Percentiles rank a stretch among this genome's conserved stretches.
Evolutionary conservation across 2,797 vertebrate species (phyloP).

Genomic region (Oceanodroma leucorhoa): DNA sequence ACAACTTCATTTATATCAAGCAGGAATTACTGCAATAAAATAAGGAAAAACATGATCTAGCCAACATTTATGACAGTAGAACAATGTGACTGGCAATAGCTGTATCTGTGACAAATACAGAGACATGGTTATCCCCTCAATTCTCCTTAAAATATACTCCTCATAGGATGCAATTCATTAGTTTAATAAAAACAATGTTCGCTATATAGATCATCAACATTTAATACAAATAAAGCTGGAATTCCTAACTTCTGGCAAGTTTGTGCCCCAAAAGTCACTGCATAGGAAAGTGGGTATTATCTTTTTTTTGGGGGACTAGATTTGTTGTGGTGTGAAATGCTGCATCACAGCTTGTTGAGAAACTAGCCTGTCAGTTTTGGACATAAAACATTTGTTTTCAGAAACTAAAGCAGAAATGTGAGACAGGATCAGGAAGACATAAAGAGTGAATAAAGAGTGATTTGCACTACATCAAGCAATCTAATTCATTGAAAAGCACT

Average conservation of each 20-base stretch:
- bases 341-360: neutral
- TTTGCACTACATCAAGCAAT: constrained; percentile 8
- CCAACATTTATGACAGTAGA: neutral
- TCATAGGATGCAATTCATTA: neutral
- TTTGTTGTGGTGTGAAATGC: neutral
- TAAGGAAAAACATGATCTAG: neutral
- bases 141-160: neutral
- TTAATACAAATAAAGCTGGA: neutral
- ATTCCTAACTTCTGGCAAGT: neutral
- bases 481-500: constrained; percentile 34
- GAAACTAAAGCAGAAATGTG: constrained; percentile 5
- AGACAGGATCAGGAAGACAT: neutral
- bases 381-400: neutral
- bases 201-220: neutral
- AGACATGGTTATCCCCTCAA: neutral
- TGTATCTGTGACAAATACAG: neutral
- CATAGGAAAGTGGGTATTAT: neutral
- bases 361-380: neutral
- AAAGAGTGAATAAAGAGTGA: neutral
- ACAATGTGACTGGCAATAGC: neutral
- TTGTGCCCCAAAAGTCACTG: neutral
- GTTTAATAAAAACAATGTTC: neutral
- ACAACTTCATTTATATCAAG: neutral
- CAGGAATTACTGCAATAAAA: neutral
- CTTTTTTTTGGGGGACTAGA: neutral